Evolutionary conservation across 37 sponge, comb jelly and placozoan species (phyloP), one percentile per base, ranked within the genome.

Genomic region (Ephydatia muelleri): DNA sequence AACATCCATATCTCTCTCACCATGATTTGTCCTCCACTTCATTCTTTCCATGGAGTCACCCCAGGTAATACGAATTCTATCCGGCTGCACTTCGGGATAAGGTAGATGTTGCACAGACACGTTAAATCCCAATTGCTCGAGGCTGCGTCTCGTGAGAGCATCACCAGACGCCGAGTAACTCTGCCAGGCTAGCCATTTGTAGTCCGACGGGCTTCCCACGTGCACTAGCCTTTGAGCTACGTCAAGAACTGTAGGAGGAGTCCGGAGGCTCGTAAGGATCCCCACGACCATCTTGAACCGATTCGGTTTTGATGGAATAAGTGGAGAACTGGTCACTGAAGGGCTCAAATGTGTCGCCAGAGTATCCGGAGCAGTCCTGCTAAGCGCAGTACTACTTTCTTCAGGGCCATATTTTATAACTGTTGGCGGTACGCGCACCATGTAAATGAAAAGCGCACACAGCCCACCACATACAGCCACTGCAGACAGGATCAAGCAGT

Each of bases 21-120:
- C 85, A 35, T 84, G 85, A 39, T 32, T 77, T 16, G 85, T 84
- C 68, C 85, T 38, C 85, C 85, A 84, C 35, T 70, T 33, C 47
- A 72, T 67, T 67, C 85, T 49, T 31, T 76, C 77, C 67, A 84
- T 13, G 27, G 85, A 84, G 85, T 84, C 85, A 19, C 48, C 48
- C 16, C 67, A 38, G 3, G 85, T 84, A 70, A 70, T 29, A 13
- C 38, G 37, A 21, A 84, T 84, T 9, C 70, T 76, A 30, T 84
- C 78, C 35, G 36, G 33, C 43, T 36, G 16, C 77, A 72, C 36
- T 43, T 84, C 76, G 5, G 77, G 85, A 21, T 57, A 57, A 1
- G 57, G 57, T 5, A 1, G 19, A 11, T 57, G 57, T 11, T 11
- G 57, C 57, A 21, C 16, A 21, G 57, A 5, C 57, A 57, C 57